A percentile compares a stretch with the other conserved stretches of the same genome.
Evolutionary conservation across 2,888 invertebrate species (phyloP).

Genomic region (Notocelia uddmanniana): DNA sequence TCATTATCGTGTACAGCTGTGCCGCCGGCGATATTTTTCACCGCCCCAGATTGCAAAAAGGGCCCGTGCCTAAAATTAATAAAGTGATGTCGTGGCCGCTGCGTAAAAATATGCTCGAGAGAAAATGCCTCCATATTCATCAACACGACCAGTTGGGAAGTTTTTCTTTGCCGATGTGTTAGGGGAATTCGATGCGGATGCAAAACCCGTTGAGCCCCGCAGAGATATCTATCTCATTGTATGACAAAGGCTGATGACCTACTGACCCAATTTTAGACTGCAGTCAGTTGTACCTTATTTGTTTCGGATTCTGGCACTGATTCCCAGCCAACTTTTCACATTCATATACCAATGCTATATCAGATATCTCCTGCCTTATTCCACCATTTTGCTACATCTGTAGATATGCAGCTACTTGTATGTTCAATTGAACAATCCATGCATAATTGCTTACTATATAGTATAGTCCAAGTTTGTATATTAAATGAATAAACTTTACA

Average conservation of each 20-base stretch:
- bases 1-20: constrained; percentile 68
- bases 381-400: neutral
- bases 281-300: constrained; percentile 76
- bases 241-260: constrained; percentile 78
- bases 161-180: constrained; percentile 48
- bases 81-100: constrained; percentile 52
- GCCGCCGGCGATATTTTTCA: constrained; percentile 62
- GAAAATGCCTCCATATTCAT: constrained; percentile 53
- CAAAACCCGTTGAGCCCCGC: constrained; percentile 70
- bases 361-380: neutral
- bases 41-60: constrained; percentile 56
- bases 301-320: constrained; percentile 79
- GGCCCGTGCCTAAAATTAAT: constrained; percentile 64
- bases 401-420: neutral
- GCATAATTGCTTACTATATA: neutral
- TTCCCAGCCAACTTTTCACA: constrained; percentile 67
- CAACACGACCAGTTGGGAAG: constrained; percentile 49
- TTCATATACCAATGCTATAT: constrained; percentile 40
- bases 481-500: neutral
- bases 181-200: constrained; percentile 64
- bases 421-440: neutral
- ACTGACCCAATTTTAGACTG: constrained; percentile 80
- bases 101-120: constrained; percentile 50
- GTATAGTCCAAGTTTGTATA: neutral
- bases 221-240: constrained; percentile 82